Evolutionary conservation across 2,888 invertebrate genomes (phyloP).

Genomic region (Lithosia quadra): DNA sequence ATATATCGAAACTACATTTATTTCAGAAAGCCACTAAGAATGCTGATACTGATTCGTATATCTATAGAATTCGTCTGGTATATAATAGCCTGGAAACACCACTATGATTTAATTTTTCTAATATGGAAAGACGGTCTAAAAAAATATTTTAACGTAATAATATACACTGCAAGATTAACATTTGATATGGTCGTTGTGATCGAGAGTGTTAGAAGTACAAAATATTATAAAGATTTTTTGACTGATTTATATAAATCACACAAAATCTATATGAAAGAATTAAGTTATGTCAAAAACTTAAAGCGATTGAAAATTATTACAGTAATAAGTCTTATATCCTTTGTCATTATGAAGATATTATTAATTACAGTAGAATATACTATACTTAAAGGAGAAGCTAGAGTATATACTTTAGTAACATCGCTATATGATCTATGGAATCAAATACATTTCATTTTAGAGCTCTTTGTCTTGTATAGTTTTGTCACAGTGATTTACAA

Average conservation of each 20-base stretch:
- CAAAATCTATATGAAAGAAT: background rate
- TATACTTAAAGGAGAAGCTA: background rate
- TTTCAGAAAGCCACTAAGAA: background rate
- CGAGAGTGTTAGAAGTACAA: background rate
- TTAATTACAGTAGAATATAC: background rate
- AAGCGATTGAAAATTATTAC: background rate
- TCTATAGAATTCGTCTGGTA: background rate
- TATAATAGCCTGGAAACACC: background rate
- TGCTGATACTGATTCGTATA: slow-evolving; percentile 7
- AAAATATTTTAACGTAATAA: background rate
- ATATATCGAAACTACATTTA: slow-evolving; percentile 2
- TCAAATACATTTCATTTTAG: slow-evolving; percentile 14
- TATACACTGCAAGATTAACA: background rate
- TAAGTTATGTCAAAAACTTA: background rate
- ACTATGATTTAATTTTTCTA: too few species aligned
- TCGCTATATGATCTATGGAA: slow-evolving; percentile 5
- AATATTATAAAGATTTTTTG: background rate
- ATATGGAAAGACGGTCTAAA: background rate
- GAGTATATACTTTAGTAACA: background rate
- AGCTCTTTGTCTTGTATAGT: slow-evolving; percentile 5
- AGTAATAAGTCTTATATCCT: background rate
- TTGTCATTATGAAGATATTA: background rate
- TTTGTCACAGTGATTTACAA: slow-evolving; percentile 6
- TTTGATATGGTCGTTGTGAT: background rate
- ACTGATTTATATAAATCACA: background rate